These are phyloP conservation scores for Falco naumanni DNA, from an alignment of 2,797 vertebrate genomes.

Conservation along the genomic window DNA sequence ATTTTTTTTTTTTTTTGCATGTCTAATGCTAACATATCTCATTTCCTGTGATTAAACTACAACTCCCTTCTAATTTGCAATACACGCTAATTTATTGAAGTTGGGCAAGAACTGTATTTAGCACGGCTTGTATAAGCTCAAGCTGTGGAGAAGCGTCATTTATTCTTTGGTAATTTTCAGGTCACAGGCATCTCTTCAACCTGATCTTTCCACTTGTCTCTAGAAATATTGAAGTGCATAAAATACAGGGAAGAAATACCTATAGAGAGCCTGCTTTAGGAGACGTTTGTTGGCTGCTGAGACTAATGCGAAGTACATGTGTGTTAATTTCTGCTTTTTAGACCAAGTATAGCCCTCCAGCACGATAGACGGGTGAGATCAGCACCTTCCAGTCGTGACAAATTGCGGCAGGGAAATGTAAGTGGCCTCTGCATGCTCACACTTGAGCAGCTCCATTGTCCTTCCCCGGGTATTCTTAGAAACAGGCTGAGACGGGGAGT, in stretches of 20 bases:
- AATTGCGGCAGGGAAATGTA: background rate
- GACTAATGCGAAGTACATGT: background rate
- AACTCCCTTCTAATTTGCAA: background rate
- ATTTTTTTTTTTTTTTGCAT: background rate
- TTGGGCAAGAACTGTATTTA: background rate
- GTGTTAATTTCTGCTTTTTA: background rate
- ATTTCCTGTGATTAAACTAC: background rate
- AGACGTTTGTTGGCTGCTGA: background rate
- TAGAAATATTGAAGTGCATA: background rate
- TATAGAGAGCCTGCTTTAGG: background rate
- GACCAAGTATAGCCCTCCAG: background rate
- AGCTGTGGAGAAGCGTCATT: background rate
- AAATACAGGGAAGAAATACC: background rate
- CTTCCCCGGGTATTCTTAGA: background rate
- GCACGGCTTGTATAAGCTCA: background rate
- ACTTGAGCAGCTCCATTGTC: background rate
- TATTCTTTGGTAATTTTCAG: background rate
- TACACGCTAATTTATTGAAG: background rate
- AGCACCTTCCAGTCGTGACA: background rate
- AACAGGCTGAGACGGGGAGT: background rate
- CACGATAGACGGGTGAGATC: background rate
- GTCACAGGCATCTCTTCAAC: background rate
- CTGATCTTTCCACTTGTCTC: background rate
- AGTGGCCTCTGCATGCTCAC: background rate
- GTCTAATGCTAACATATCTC: background rate